A percentile compares a stretch with the other conserved stretches of the same genome.
Evolutionary conservation across 2,113 vertebrate genomes (phyloP).

Genomic region (Chloebia gouldiae): DNA sequence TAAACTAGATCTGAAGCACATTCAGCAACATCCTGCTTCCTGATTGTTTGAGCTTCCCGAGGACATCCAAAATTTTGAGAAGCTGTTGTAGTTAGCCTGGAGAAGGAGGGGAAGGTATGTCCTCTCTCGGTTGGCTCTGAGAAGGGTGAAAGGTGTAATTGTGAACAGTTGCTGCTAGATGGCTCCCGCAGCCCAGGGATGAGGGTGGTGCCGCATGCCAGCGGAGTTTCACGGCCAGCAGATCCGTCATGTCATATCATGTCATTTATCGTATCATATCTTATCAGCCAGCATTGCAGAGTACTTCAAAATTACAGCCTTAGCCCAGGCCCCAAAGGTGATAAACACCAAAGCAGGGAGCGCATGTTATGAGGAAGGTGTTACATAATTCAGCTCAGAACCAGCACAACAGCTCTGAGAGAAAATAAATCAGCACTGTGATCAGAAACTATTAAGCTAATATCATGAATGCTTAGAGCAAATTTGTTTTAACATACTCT

Average conservation of each 20-base stretch:
- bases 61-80: no score
- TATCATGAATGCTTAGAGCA: neutral
- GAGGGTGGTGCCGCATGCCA: rapidly evolving
- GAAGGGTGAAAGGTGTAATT: neutral
- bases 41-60: neutral
- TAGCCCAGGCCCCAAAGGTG: no score
- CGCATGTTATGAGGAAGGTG: rapidly evolving
- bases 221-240: rapidly evolving
- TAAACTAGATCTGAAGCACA: neutral
- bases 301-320: neutral
- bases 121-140: rapidly evolving
- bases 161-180: rapidly evolving
- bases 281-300: neutral
- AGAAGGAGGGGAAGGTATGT: neutral
- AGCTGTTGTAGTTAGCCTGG: neutral
- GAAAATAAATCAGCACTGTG: neutral
- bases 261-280: neutral
- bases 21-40: neutral
- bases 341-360: neutral
- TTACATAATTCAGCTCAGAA: neutral
- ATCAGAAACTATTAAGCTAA: neutral
- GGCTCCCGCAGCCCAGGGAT: neutral
- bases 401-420: neutral
- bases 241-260: rapidly evolving
- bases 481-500: neutral